Evolutionary conservation across 2,888 invertebrate genomes (phyloP).

Genomic region (Drosophila tripunctata): DNA sequence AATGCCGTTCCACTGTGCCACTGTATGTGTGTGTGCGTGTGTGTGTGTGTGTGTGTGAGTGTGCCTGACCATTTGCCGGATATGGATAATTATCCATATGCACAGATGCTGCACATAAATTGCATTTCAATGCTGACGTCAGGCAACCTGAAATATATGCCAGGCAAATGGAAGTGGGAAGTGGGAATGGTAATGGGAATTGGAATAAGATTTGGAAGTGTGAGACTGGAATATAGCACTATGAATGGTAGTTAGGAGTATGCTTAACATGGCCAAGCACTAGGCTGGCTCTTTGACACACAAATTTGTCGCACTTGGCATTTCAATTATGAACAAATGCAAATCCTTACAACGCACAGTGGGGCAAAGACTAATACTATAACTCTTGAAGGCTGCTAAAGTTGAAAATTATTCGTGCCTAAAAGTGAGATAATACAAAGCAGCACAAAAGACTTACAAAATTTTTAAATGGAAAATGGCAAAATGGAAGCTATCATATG

Average conservation of each 20-base stretch:
- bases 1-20: constrained; percentile 7
- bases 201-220: neutral
- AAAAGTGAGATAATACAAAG: too few relatives aligned
- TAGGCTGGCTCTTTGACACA: constrained; percentile 21
- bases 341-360: too few relatives aligned
- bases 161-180: constrained; percentile 1
- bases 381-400: too few relatives aligned
- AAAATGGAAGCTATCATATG: too few relatives aligned
- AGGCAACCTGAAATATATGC: neutral
- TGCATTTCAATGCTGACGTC: constrained; percentile 8
- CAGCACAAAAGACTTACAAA: too few relatives aligned
- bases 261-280: neutral
- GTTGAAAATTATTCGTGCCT: too few relatives aligned
- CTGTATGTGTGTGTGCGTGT: constrained; percentile 5
- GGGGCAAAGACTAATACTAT: too few relatives aligned
- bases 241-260: neutral
- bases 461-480: too few relatives aligned
- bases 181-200: neutral
- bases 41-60: constrained; percentile 2
- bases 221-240: neutral
- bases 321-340: constrained; percentile 51
- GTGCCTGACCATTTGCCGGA: constrained; percentile 7
- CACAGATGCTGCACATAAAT: constrained; percentile 27
- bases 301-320: constrained; percentile 38
- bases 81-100: constrained; percentile 46